Percentiles rank a stretch among this genome's conserved stretches.
These are phyloP conservation scores for Egretta garzetta DNA, from an alignment of 2,113 vertebrate genomes.

Conservation along the genomic window DNA sequence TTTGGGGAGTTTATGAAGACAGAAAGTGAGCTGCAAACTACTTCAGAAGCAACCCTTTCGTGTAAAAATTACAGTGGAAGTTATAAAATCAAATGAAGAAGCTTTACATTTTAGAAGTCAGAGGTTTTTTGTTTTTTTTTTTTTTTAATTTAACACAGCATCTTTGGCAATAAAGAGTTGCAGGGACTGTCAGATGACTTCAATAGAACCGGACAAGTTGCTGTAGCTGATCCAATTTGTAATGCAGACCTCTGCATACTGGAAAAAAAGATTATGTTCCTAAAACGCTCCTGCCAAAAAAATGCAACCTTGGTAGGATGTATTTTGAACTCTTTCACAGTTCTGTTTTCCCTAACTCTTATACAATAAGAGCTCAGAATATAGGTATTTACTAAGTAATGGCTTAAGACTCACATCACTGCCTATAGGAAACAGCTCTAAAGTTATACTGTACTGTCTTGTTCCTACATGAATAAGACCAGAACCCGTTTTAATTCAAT, in stretches of 20 bases:
- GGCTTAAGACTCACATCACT: conserved; percentile 24
- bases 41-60: conserved; percentile 35
- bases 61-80: conserved; percentile 41
- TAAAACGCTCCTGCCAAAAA: conserved; percentile 60
- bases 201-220: conserved; percentile 57
- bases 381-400: conserved; percentile 1
- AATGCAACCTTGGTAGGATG: conserved; percentile 65
- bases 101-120: conserved; percentile 3
- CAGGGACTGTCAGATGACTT: conserved; percentile 63
- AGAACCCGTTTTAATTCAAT: not conserved
- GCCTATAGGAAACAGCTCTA: conserved; percentile 50
- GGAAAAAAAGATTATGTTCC: conserved; percentile 49
- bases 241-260: conserved; percentile 69
- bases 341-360: conserved; percentile 12
- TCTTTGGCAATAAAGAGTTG: conserved; percentile 28
- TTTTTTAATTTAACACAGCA: conserved; percentile 8
- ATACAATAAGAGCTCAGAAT: conserved; percentile 38
- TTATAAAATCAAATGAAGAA: conserved; percentile 9
- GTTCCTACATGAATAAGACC: not conserved
- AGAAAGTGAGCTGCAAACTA: conserved; percentile 34
- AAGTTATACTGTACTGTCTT: not conserved
- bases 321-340: conserved; percentile 56
- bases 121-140: conserved; percentile 2
- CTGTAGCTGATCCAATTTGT: conserved; percentile 64
- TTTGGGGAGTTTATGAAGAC: conserved; percentile 12